Conservation (phyloP, 2,797 vertebrate species). For the Carapus acus region DNA sequence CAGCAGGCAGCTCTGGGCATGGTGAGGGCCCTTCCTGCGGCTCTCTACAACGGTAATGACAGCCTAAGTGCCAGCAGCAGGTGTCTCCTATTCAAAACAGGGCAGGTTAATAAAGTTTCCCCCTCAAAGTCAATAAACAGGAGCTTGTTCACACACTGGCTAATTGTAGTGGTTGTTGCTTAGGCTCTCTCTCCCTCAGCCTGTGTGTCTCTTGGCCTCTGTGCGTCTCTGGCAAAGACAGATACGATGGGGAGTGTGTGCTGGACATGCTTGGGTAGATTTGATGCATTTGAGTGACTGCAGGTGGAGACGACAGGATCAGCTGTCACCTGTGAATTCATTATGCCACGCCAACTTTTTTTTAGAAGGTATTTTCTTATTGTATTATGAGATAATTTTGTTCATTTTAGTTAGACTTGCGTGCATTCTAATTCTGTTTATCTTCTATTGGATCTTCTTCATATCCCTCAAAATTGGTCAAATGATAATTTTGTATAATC, state of each 20-base stretch:
- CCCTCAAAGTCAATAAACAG: constrained; percentile 76
- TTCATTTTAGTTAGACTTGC: too few relatives aligned
- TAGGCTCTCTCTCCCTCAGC: constrained; percentile 11
- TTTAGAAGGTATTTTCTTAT: too few relatives aligned
- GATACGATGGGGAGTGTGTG: constrained; percentile 3
- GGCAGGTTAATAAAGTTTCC: constrained; percentile 78
- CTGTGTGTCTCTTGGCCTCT: constrained; percentile 3
- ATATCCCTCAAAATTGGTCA: too few relatives aligned
- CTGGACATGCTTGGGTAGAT: too few relatives aligned
- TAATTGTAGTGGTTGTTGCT: constrained; percentile 60
- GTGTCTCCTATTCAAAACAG: constrained; percentile 73
- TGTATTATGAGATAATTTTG: too few relatives aligned
- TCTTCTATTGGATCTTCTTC: too few relatives aligned
- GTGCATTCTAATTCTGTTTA: too few relatives aligned
- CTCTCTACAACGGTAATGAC: constrained; percentile 65
- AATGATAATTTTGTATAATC: too few relatives aligned
- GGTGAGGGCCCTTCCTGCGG: constrained; percentile 61
- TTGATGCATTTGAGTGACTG: too few relatives aligned
- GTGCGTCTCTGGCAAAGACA: constrained; percentile 15
- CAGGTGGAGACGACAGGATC: too few relatives aligned
- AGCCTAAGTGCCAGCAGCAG: constrained; percentile 77
- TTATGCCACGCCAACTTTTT: too few relatives aligned
- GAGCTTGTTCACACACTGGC: constrained; percentile 71
- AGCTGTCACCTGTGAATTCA: too few relatives aligned
- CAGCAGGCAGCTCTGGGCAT: constrained; percentile 64